Conservation (phyloP, 2,888 invertebrate genomes). For the Anaspis maculata region DNA sequence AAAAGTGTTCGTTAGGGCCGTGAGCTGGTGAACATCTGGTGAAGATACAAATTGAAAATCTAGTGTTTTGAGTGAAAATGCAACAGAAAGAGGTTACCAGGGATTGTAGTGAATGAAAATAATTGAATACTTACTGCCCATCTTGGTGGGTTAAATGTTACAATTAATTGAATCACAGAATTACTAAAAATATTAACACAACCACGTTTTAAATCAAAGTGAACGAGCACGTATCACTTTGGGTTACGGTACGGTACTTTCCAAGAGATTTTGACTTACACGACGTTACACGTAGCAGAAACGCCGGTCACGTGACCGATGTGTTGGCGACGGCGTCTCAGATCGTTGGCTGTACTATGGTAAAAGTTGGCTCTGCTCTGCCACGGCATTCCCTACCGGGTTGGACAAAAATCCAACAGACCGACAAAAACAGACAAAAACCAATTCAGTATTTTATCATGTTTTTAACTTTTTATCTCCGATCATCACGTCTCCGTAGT, state of each 20-base stretch:
- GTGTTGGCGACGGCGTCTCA: conserved; percentile 55
- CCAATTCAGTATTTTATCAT: no score
- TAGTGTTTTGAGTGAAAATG: background rate
- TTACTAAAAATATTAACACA: conserved; percentile 20
- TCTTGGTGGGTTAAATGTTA: conserved; percentile 34
- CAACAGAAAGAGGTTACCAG: no score
- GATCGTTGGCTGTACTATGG: no score
- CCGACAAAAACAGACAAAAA: no score
- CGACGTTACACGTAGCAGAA: conserved; percentile 43
- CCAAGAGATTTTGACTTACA: conserved; percentile 35
- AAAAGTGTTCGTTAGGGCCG: background rate
- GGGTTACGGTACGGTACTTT: conserved; percentile 45
- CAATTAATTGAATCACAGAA: conserved; percentile 29
- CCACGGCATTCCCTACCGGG: no score
- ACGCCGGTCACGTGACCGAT: conserved; percentile 58
- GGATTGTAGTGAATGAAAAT: conserved; percentile 6
- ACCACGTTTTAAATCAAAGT: no score
- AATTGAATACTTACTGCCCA: conserved; percentile 43
- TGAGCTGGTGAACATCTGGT: background rate
- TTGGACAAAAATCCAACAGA: no score
- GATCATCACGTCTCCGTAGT: no score
- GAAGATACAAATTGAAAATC: no score
- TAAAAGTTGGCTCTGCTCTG: no score
- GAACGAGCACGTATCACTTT: no score
- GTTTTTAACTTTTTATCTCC: no score